phyloP scores from a whole-genome alignment of 2,888 invertebrate genomes.

The Lycophotia porphyrea region DNA sequence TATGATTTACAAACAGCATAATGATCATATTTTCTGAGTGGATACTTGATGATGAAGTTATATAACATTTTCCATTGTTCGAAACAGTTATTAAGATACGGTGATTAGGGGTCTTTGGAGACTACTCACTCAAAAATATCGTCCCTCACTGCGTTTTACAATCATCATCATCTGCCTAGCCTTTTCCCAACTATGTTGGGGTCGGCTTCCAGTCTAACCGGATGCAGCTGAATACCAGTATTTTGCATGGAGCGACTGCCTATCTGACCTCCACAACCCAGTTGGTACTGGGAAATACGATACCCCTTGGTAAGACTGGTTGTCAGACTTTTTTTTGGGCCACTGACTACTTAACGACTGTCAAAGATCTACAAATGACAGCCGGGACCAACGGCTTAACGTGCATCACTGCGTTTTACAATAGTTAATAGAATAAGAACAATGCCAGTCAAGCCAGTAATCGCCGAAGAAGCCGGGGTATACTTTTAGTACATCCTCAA shows the following conservation, averaged over 20 bases:
- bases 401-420: background rate
- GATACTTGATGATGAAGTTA: slow-evolving; percentile 4
- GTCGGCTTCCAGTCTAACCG: no score
- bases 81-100: background rate
- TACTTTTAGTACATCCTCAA: background rate
- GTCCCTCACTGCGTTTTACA: background rate
- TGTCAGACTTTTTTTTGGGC: no score
- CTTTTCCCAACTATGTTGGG: no score
- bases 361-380: no score
- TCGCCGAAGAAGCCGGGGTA: background rate
- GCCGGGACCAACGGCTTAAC: no score
- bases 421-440: background rate
- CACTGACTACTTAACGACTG: no score
- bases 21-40: slow-evolving; percentile 13
- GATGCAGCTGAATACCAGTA: no score
- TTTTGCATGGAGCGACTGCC: no score
- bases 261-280: no score
- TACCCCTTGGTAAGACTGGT: no score
- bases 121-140: background rate
- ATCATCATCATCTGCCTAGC: no score
- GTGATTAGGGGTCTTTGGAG: background rate
- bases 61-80: background rate
- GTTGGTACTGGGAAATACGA: no score
- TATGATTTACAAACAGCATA: background rate
- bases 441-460: background rate